These are phyloP conservation scores for Machimus atricapillus DNA, from an alignment of 2,888 invertebrate genomes.

Conservation along the genomic window DNA sequence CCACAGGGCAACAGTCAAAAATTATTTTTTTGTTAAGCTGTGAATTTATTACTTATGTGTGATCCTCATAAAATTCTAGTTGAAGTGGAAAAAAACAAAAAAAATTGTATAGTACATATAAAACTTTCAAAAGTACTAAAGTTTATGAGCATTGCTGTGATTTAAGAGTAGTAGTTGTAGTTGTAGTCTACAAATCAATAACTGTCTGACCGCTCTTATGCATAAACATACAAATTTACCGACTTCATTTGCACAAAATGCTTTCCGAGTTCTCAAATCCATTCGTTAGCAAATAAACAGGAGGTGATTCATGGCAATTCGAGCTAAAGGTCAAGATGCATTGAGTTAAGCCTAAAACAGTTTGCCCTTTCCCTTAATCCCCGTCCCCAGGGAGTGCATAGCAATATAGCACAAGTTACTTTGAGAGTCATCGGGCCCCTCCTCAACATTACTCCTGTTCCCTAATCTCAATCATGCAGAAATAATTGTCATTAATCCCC, in stretches of 20 bases:
- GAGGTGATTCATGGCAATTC: neutral
- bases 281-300: neutral
- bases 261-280: neutral
- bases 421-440: neutral
- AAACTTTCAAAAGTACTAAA: too few relatives aligned
- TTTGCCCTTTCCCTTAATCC: neutral
- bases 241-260: neutral
- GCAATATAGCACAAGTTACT: neutral
- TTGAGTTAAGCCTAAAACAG: neutral
- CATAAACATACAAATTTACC: too few relatives aligned
- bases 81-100: too few relatives aligned
- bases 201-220: too few relatives aligned
- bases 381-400: neutral
- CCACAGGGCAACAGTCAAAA: too few relatives aligned
- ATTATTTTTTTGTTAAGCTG: too few relatives aligned
- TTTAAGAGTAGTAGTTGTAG: too few relatives aligned
- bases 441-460: neutral
- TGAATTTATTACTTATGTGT: too few relatives aligned
- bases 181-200: too few relatives aligned
- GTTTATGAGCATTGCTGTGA: too few relatives aligned
- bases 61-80: too few relatives aligned
- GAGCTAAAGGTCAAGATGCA: neutral
- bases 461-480: constrained; percentile 39
- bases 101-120: too few relatives aligned
- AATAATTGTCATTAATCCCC: constrained; percentile 40